Base-by-base conservation (phyloP, 2,113 vertebrate genomes). In the Protomyctophum bolini region DNA sequence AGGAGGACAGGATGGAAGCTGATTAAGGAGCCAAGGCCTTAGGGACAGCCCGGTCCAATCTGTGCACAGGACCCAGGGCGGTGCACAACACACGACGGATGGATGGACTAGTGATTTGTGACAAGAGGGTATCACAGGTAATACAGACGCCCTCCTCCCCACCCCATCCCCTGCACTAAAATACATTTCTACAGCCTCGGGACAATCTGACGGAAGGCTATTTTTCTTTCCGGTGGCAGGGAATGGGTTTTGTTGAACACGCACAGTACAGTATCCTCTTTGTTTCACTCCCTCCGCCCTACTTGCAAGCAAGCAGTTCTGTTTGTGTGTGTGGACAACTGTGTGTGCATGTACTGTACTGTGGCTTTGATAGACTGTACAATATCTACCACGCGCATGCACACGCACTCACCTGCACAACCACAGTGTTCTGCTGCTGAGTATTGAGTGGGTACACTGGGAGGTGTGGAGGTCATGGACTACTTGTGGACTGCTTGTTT, bases 11-110 rank as follows among this genome's bases (percentile, higher is more conserved):
- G 78, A 51, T 47, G 71, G 5, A 54, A 61, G 68, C 70, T 81
- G 81, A 86, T 78, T 79, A 78, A 84, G 62, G 78, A 86, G 81
- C 79, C 83, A 73, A 80, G 77, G 83, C 75, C 77, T 15, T 58
- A n/a, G 63, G 49, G 61, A 76, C 49, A 10, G 50, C 63, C 69
- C 77, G 45, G 71, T 66, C 68, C 67, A 72, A 80, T 81, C 86
- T 68, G 62, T 64, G 67, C 2, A 73, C 64, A 59, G 60, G 66
- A 58, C 61, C 54, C 66, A 57, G 57, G 72, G 56, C 52, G 73
- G 57, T 28, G 57, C 50, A 9, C 12, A 75, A 72, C 67, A 72
- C 67, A 68, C 50, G 47, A 77, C 59, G 61, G 66, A 70, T 0
- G 67, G 59, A 62, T 50, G 76, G 59, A 58, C 10, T 1, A 11